Conservation (phyloP, 2,888 invertebrate genomes). For the Lochmaea capreae region DNA sequence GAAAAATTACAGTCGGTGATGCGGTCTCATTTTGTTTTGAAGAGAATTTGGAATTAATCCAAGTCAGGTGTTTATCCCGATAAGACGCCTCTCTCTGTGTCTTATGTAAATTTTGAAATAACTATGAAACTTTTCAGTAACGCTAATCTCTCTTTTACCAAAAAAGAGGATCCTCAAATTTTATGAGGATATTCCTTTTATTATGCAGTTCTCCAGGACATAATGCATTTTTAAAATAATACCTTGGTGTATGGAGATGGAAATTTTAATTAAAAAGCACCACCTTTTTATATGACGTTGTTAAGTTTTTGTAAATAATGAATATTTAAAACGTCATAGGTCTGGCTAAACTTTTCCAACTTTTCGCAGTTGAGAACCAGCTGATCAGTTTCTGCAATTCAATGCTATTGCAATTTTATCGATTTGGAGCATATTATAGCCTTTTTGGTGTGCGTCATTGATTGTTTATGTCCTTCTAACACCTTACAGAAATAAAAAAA, state of each 20-base stretch:
- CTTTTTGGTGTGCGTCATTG: no score
- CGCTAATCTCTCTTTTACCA: slow-evolving; percentile 22
- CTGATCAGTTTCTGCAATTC: no score
- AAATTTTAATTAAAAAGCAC: neutral
- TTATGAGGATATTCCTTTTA: slow-evolving; percentile 13
- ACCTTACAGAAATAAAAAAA: no score
- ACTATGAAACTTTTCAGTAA: slow-evolving; percentile 17
- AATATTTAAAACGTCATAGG: neutral
- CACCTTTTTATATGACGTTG: neutral
- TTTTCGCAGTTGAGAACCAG: no score
- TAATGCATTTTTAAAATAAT: neutral
- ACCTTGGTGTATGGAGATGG: neutral
- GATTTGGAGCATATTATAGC: no score
- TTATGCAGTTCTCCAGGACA: slow-evolving; percentile 1
- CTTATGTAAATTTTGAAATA: slow-evolving; percentile 33
- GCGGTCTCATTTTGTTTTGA: slow-evolving; percentile 1
- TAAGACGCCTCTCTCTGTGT: slow-evolving; percentile 24
- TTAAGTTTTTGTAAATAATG: slow-evolving; percentile 4
- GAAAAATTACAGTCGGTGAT: neutral
- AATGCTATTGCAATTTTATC: no score
- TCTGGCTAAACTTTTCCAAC: neutral
- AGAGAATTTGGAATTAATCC: slow-evolving; percentile 30
- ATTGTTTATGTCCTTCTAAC: no score
- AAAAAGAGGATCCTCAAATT: slow-evolving; percentile 12
- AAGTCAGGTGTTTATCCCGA: slow-evolving; percentile 37